Base-by-base conservation (phyloP, 2,797 vertebrate genomes). In the Halcyon smyrnensis region DNA sequence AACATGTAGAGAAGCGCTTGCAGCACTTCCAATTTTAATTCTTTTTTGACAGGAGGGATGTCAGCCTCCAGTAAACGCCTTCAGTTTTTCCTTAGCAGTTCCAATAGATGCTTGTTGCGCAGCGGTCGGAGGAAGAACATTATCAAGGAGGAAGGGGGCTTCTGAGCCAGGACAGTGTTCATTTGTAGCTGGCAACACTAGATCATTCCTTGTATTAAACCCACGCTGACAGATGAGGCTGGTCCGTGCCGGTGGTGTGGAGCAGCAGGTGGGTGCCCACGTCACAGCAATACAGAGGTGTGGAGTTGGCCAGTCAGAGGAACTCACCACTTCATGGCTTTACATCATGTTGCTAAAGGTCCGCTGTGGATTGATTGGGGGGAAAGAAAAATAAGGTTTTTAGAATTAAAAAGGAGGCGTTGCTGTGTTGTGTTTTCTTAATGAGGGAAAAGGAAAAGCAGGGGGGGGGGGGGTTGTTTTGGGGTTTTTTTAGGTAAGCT, bases 281-380 rank as follows among this genome's bases (percentile, higher is more conserved):
- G 1, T 25, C 28, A 4, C 8, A 1, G 11, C 23, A 16, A 0
- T 9, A 8, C 12, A 0, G 7, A 2, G 11, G 48, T 46, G 11
- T 24, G 30, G 74, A 39, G 6, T 1, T 75, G 39, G 5, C 34
- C 59, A 4, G 7, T 6, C 7, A 2, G 37, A 37, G 54, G 39
- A 94, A 50, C 28, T 57, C 6, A 0, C 4, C 1, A 2, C 30
- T 64, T 28, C 5, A 2, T 1, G 0, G 18, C 43, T 76, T 45
- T n/a, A 70, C 71, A 67, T 83, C 63, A 11, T 34, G 34, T 15
- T 48, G 54, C 80, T 90, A 1, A 90, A 39, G 27, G 36, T 93
- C 34, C 48, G 34, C 23, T 53, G 34, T 16, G 57, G 69, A 3
- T 50, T 28, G 51, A n/a, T n/a, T n/a, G n/a, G n/a, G n/a, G n/a